phyloP scores from a whole-genome alignment of 1,140 invertebrate species.

The Drosophila biarmipes region DNA sequence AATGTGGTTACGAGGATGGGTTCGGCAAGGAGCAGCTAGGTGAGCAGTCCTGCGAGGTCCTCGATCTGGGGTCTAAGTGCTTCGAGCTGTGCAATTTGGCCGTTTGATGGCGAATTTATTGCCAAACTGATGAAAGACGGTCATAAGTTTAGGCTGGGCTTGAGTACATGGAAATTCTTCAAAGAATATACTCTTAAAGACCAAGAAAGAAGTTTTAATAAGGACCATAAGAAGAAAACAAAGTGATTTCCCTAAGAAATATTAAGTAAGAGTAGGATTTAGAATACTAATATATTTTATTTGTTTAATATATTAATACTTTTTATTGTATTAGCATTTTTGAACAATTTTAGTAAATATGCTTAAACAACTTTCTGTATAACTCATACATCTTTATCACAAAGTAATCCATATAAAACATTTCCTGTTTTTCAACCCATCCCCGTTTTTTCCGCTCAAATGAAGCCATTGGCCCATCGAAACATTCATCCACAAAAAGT shows the following conservation, averaged over 20 bases:
- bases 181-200: neutral
- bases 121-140: conserved; percentile 18
- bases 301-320: too few relatives aligned
- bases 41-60: conserved; percentile 10
- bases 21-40: conserved; percentile 7
- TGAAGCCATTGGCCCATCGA: conserved; percentile 10
- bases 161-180: neutral
- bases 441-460: neutral
- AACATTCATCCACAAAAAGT: conserved; percentile 52
- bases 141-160: conserved; percentile 12
- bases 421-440: neutral
- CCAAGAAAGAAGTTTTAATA: neutral
- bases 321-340: too few relatives aligned
- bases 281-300: too few relatives aligned
- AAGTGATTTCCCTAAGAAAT: neutral
- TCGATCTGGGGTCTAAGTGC: conserved; percentile 20
- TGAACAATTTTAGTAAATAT: too few relatives aligned
- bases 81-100: conserved; percentile 30
- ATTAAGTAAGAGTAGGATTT: neutral
- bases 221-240: too few relatives aligned
- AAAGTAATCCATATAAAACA: neutral
- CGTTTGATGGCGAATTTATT: conserved; percentile 39
- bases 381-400: neutral
- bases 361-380: too few relatives aligned
- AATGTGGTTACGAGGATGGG: conserved; percentile 43